Conservation (phyloP, 1,140 invertebrate species). For the Rhyacophila brunnea region DNA sequence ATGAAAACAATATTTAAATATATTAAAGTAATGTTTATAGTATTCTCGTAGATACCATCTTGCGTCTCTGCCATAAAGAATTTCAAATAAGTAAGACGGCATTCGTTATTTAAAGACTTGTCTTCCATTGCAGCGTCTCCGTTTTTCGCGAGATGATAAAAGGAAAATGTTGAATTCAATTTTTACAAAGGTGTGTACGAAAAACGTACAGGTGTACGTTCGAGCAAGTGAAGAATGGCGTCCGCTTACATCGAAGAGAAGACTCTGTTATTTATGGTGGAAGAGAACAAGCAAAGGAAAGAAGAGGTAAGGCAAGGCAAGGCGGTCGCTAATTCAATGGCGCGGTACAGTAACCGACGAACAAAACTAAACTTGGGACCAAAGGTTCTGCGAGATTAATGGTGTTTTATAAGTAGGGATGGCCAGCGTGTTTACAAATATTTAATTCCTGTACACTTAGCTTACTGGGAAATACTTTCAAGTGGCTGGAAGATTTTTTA, state of each 20-base stretch:
- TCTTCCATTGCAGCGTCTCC: background rate
- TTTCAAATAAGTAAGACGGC: too few relatives aligned
- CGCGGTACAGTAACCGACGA: background rate
- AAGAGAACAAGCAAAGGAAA: background rate
- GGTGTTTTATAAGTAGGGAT: background rate
- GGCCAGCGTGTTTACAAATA: background rate
- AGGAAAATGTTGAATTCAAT: slow-evolving; percentile 1
- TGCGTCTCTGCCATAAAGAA: too few relatives aligned
- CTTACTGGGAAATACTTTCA: too few relatives aligned
- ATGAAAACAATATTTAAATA: too few relatives aligned
- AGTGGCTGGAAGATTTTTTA: too few relatives aligned
- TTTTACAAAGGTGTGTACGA: background rate
- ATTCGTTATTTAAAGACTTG: background rate
- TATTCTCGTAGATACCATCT: too few relatives aligned
- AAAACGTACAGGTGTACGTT: background rate
- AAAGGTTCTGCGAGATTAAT: slow-evolving; percentile 10
- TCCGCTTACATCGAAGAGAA: background rate
- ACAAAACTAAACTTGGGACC: background rate
- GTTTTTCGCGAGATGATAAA: background rate
- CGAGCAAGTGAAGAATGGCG: too few relatives aligned
- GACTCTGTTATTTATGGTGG: slow-evolving; percentile 2
- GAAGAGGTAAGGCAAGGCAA: background rate
- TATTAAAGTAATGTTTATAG: too few relatives aligned
- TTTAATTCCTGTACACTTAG: too few relatives aligned
- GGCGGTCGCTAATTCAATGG: slow-evolving; percentile 5